Evolutionary conservation across 1,140 invertebrate species (phyloP).

Genomic region (Pogonus chalceus): DNA sequence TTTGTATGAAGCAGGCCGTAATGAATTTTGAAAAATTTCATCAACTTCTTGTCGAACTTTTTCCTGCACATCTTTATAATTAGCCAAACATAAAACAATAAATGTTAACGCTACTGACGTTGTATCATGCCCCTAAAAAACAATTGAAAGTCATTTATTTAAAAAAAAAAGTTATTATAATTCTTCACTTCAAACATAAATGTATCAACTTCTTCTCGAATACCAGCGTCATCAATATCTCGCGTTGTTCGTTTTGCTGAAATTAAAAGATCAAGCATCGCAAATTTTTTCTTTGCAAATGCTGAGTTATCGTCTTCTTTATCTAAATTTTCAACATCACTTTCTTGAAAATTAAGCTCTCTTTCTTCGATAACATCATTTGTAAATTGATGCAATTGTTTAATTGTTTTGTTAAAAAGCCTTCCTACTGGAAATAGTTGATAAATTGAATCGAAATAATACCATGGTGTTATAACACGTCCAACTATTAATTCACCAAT

Average conservation of each 20-base stretch:
- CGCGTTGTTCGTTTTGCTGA: slow-evolving; percentile 43
- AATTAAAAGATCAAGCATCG: slow-evolving; percentile 37
- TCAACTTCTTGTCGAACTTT: slow-evolving; percentile 42
- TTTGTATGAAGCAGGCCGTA: slow-evolving; percentile 35
- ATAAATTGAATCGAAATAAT: neutral
- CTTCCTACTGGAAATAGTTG: neutral
- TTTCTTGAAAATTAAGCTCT: neutral
- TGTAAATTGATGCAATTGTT: neutral
- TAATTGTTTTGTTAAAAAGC: neutral
- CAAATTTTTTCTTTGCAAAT: slow-evolving; percentile 12
- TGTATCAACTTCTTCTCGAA: slow-evolving; percentile 71
- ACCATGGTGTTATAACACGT: neutral
- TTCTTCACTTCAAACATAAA: slow-evolving; percentile 65
- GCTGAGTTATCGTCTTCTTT: neutral
- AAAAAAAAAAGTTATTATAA: no score
- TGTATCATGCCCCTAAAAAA: slow-evolving; percentile 37
- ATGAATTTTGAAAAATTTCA: slow-evolving; percentile 35
- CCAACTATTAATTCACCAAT: neutral
- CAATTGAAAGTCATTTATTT: no score
- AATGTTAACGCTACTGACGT: slow-evolving; percentile 33
- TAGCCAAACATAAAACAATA: slow-evolving; percentile 32
- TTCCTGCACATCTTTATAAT: slow-evolving; percentile 30
- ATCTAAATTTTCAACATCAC: neutral
- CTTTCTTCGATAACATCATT: neutral
- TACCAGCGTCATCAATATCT: slow-evolving; percentile 48